A percentile compares a stretch with the other conserved stretches of the same genome.
These are phyloP conservation scores for Parapsyche elsis DNA, from an alignment of 1,140 invertebrate genomes.

Conservation along the genomic window DNA sequence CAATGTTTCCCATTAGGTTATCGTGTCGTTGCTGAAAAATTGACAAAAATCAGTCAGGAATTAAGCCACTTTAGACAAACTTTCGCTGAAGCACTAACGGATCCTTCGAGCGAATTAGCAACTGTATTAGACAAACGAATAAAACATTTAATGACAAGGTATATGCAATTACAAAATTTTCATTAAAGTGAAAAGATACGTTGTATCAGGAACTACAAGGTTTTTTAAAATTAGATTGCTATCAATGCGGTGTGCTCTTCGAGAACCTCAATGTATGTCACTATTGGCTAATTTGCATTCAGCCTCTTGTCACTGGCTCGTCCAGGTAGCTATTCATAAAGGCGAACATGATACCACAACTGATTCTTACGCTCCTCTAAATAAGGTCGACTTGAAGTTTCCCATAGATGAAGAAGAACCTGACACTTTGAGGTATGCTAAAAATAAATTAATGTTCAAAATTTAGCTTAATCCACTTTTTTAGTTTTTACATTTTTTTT, in stretches of 20 bases:
- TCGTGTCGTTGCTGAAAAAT: conserved; percentile 81
- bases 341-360: conserved; percentile 56
- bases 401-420: conserved; percentile 74
- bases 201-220: conserved; percentile 10
- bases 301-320: conserved; percentile 85
- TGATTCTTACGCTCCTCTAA: conserved; percentile 68
- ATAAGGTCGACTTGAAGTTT: conserved; percentile 70
- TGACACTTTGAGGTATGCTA: conserved; percentile 71
- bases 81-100: conserved; percentile 71
- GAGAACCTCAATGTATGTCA: conserved; percentile 77
- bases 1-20: conserved; percentile 68
- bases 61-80: conserved; percentile 79
- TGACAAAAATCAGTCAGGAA: conserved; percentile 75
- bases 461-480: no score
- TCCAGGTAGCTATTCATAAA: conserved; percentile 76
- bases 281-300: conserved; percentile 81
- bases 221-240: conserved; percentile 73
- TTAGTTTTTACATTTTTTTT: not conserved
- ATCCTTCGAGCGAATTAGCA: conserved; percentile 44
- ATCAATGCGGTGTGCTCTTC: conserved; percentile 75
- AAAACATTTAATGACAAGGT: conserved; percentile 63
- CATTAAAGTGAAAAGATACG: not conserved
- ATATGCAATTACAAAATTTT: no score
- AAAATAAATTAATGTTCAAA: not conserved
- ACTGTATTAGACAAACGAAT: conserved; percentile 34